A percentile compares a stretch with the other conserved stretches of the same genome.
phyloP scores from a whole-genome alignment of 1,140 invertebrate genomes.

The Drosophila nannoptera region DNA sequence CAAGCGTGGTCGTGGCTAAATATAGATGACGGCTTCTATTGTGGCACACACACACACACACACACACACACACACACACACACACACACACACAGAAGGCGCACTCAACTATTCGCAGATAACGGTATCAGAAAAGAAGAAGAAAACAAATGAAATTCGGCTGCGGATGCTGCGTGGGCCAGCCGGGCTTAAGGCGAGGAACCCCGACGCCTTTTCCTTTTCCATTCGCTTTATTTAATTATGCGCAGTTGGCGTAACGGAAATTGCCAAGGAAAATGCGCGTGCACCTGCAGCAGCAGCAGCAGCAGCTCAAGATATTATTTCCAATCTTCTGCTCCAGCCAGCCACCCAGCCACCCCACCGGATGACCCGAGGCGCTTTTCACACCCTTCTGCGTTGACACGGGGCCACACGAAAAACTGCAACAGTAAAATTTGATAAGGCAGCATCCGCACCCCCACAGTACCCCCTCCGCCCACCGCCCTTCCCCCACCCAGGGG shows the following conservation, averaged over 20 bases:
- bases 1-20: constrained; percentile 29
- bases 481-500: too few relatives aligned
- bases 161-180: constrained; percentile 10
- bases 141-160: constrained; percentile 11
- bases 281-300: constrained; percentile 22
- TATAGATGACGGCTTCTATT: constrained; percentile 20
- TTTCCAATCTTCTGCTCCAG: not conserved
- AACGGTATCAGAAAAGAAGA: not conserved
- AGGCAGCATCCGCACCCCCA: constrained; percentile 6
- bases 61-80: not conserved
- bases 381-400: constrained; percentile 21
- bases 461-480: constrained; percentile 8
- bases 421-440: constrained; percentile 44
- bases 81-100: constrained; percentile 3
- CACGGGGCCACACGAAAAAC: constrained; percentile 22
- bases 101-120: not conserved
- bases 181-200: constrained; percentile 8
- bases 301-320: not conserved
- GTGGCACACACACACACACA: constrained; percentile 9
- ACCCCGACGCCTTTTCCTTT: constrained; percentile 6
- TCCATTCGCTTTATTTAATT: constrained; percentile 24
- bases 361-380: not conserved
- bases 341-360: not conserved
- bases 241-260: constrained; percentile 9
- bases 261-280: constrained; percentile 19